Evolutionary conservation across 2,797 vertebrate genomes (phyloP).

Genomic region (Argya squamiceps): DNA sequence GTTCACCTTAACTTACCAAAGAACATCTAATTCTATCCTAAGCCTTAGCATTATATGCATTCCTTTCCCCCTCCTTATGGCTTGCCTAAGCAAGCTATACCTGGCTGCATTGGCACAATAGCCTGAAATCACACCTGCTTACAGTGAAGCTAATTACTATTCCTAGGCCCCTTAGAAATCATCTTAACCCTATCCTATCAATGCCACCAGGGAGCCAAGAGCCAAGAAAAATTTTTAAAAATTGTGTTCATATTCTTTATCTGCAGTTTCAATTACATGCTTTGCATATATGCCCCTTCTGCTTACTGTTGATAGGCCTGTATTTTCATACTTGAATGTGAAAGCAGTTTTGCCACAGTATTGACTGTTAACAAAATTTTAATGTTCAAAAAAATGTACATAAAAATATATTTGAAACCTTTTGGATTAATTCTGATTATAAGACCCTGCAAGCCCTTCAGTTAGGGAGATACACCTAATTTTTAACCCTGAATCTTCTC

Average conservation of each 20-base stretch:
- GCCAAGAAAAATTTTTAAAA: neutral
- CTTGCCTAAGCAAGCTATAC: no score
- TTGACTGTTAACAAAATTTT: neutral
- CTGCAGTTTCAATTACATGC: neutral
- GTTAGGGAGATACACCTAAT: neutral
- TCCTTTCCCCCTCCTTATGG: no score
- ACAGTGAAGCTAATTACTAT: no score
- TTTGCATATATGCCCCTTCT: neutral
- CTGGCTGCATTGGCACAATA: no score
- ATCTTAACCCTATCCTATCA: no score
- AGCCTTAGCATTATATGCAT: no score
- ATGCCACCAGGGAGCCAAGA: neutral
- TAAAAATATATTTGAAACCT: neutral
- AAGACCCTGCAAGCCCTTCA: neutral
- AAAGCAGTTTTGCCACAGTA: neutral
- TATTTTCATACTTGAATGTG: neutral
- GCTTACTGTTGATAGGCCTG: neutral
- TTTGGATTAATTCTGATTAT: neutral
- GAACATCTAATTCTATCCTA: no score
- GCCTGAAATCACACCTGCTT: no score
- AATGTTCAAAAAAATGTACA: neutral
- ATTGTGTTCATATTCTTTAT: neutral
- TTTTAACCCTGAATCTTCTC: neutral
- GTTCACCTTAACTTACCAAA: no score
- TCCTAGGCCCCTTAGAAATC: no score